A percentile compares a stretch with the other conserved stretches of the same genome.
These are phyloP conservation scores for Hypolimnas misippus DNA, from an alignment of 2,888 invertebrate species.

Conservation along the genomic window DNA sequence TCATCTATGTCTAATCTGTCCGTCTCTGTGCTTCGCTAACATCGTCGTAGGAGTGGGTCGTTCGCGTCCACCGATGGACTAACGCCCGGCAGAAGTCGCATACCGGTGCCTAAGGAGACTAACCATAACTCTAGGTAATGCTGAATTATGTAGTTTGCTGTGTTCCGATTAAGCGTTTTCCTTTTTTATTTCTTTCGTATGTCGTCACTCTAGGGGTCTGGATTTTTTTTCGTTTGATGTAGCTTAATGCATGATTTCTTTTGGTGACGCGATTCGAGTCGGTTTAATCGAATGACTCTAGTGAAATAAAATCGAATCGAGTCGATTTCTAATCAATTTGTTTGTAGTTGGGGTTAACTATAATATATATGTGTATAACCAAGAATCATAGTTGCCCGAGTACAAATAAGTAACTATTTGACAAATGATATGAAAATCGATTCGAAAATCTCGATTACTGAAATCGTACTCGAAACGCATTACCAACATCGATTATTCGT, in stretches of 20 bases:
- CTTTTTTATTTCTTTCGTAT: conserved; percentile 40
- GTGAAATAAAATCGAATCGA: background rate
- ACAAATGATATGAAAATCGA: too few species aligned
- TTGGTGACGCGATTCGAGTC: background rate
- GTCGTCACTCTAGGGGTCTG: conserved; percentile 42
- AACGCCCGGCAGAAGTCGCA: conserved; percentile 80
- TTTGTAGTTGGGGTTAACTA: background rate
- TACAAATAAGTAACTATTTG: too few species aligned
- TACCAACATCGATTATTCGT: background rate
- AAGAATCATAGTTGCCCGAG: too few species aligned
- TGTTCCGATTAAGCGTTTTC: conserved; percentile 40
- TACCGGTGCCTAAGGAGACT: conserved; percentile 80
- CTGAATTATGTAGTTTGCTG: conserved; percentile 47
- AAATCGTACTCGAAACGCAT: background rate
- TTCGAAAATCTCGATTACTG: background rate
- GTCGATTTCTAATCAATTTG: background rate
- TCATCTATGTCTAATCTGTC: conserved; percentile 71
- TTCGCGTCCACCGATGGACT: conserved; percentile 80
- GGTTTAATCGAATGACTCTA: background rate
- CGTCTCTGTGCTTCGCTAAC: conserved; percentile 77
- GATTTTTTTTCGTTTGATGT: conserved; percentile 32
- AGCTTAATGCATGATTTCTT: conserved; percentile 44
- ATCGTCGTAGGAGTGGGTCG: conserved; percentile 78
- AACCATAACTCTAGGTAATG: conserved; percentile 80
- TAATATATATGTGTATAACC: background rate